These are phyloP conservation scores for Liasis olivaceus DNA, from an alignment of 2,797 vertebrate species.

Conservation along the genomic window DNA sequence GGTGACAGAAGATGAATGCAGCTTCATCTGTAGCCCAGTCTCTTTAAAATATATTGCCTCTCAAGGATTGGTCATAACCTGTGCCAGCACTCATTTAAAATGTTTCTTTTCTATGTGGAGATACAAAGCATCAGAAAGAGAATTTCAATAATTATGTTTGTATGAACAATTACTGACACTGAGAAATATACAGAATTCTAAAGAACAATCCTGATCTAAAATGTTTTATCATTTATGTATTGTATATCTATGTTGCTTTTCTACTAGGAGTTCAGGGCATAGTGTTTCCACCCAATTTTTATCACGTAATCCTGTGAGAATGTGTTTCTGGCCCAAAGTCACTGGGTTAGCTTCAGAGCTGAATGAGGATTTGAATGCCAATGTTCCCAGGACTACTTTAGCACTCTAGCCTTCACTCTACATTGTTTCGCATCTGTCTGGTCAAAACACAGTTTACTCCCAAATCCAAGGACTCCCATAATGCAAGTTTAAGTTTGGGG, in stretches of 20 bases:
- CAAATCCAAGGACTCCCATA: neutral
- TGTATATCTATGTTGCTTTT: neutral
- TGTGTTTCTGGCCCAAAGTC: neutral
- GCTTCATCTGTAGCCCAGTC: neutral
- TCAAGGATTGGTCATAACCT: neutral
- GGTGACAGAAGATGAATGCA: neutral
- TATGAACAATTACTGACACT: neutral
- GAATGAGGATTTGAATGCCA: neutral
- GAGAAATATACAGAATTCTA: neutral
- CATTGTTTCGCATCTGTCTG: neutral
- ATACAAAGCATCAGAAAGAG: neutral
- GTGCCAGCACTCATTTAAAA: neutral
- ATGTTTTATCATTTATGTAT: neutral
- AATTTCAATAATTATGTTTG: neutral
- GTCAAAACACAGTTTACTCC: neutral
- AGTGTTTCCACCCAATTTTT: neutral
- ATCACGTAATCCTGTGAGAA: neutral
- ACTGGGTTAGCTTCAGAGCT: neutral
- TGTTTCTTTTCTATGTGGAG: neutral
- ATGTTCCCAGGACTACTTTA: neutral
- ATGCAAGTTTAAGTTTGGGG: neutral
- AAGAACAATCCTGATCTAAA: neutral
- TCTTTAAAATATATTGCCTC: neutral
- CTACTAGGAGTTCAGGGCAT: neutral
- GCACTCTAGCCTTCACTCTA: neutral